Base-by-base conservation (phyloP, 1,140 invertebrate genomes). In the Mylabris phalerata region DNA sequence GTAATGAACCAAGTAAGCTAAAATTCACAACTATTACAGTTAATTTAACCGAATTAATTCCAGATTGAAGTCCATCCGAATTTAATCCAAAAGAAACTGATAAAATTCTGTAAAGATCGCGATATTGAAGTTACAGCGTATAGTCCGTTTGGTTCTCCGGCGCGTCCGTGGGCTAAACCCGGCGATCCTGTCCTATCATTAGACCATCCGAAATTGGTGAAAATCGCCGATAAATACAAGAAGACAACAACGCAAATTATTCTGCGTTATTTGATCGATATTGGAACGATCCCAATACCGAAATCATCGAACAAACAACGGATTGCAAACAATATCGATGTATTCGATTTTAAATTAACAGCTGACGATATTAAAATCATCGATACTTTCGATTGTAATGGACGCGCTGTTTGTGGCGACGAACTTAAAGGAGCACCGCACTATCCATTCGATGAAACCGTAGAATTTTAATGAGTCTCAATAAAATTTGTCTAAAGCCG, bases 121-220 rank as follows among this genome's bases (percentile, higher is more conserved):
- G 77, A 78, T 24, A 86, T 93, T 50, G 45, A 55, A 3, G 58
- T 94, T 4, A 90, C 84, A 1, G 89, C 86, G 1, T 94, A 93
- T 75, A 84, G 84, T 68, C 89, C 90, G 0, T 75, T 93, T 5
- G 89, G 87, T 9, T 84, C 84, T 9, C 68, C 80, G 52, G 75
- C 78, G 48, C 65, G 80, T 38, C 80, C 79, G 6, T 81, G 85
- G 85, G 84, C 83, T 4, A 86, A 87, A 60, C 77, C 82, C 3
- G 84, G 80, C 40, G 87, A 90, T 61, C 84, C 84, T 0, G 58
- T 60, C 9, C 62, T 88, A 58, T n/a, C n/a, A 25, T 77, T 86
- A 0, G 85, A 92, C 50, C 82, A 86, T 52, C 79, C 79, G 0
- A 78, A 75, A 62, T 64, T 83, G 4, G 64, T 78, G 9, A 69